These are phyloP conservation scores for Panzeria rudis DNA, from an alignment of 2,888 invertebrate species.

Conservation along the genomic window DNA sequence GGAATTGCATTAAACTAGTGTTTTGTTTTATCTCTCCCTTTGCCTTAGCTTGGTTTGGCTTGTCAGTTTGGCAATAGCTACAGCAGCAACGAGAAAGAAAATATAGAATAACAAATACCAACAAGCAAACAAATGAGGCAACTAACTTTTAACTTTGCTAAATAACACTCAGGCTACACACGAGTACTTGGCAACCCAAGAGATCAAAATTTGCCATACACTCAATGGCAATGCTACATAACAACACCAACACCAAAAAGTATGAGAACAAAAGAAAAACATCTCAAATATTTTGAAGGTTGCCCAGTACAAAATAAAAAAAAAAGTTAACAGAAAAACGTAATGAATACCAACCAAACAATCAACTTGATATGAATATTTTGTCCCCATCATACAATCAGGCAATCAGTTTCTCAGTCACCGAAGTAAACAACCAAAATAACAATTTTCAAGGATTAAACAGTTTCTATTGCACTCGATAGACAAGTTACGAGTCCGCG, in stretches of 20 bases:
- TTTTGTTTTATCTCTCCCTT: constrained; percentile 5
- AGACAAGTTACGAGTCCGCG: constrained; percentile 48
- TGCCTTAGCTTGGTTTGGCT: neutral
- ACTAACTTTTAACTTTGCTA: constrained; percentile 64
- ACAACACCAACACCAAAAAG: constrained; percentile 12
- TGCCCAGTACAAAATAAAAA: constrained; percentile 10
- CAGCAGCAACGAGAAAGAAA: constrained; percentile 3
- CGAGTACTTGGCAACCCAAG: constrained; percentile 57
- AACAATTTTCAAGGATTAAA: constrained; percentile 63
- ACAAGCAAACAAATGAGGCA: constrained; percentile 63
- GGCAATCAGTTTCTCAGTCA: constrained; percentile 10
- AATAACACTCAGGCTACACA: constrained; percentile 52
- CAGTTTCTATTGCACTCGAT: constrained; percentile 59
- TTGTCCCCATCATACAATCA: neutral
- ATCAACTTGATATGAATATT: neutral
- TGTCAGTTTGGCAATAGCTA: constrained; percentile 15
- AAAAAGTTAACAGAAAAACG: constrained; percentile 39
- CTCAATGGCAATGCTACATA: constrained; percentile 20
- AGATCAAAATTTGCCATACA: constrained; percentile 57
- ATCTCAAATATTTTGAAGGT: constrained; percentile 57
- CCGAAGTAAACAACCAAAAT: constrained; percentile 28
- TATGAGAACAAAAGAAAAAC: constrained; percentile 24
- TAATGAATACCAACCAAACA: constrained; percentile 56
- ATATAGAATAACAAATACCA: constrained; percentile 44
- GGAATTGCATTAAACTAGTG: constrained; percentile 62